Conservation (phyloP, 2,797 vertebrate genomes). For the Cyclura pinguis region DNA sequence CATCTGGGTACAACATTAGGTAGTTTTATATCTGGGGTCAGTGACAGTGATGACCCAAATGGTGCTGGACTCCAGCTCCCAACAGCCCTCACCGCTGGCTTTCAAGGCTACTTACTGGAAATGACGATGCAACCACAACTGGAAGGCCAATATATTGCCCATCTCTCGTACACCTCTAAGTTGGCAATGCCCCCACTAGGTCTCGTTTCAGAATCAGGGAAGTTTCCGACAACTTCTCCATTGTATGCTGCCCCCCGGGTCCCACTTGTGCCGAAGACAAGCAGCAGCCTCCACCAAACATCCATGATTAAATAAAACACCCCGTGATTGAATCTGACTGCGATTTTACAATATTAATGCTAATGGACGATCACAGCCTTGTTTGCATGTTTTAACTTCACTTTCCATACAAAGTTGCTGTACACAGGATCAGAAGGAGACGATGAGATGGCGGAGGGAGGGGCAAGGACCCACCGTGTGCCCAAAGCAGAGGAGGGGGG, state of each 20-base stretch:
- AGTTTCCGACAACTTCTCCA: slow-evolving; percentile 32
- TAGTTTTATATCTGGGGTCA: background rate
- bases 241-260: background rate
- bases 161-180: background rate
- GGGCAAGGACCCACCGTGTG: background rate
- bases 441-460: background rate
- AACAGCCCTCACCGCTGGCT: background rate
- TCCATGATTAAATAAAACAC: slow-evolving; percentile 78
- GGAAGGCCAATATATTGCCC: background rate
- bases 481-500: slow-evolving; percentile 24
- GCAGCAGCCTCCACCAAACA: slow-evolving; percentile 67
- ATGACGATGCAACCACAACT: background rate
- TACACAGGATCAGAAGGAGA: slow-evolving; percentile 67
- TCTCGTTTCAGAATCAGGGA: slow-evolving; percentile 16
- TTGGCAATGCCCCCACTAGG: background rate
- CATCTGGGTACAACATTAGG: background rate
- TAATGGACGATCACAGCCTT: slow-evolving; percentile 75
- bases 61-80: background rate
- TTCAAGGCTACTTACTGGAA: background rate
- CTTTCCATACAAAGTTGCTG: slow-evolving; percentile 67
- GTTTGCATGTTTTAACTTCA: slow-evolving; percentile 76
- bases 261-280: slow-evolving; percentile 58
- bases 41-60: background rate
- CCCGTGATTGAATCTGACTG: slow-evolving; percentile 77
- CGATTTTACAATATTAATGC: slow-evolving; percentile 82